phyloP scores from a whole-genome alignment of 2,888 invertebrate genomes.

The Scaptomyza caliginosa region DNA sequence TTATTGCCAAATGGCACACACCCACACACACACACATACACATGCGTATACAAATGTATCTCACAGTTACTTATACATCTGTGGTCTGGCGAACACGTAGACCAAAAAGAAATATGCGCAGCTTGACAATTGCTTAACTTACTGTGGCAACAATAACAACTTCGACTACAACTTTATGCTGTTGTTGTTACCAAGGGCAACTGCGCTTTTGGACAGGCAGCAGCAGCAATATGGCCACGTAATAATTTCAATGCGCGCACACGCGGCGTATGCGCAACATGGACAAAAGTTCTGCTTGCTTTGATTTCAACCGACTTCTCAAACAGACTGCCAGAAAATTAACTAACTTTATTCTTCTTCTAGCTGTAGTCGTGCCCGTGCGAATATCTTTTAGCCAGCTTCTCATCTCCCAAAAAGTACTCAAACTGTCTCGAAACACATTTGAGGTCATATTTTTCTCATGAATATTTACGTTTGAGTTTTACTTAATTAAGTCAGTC shows the following conservation, averaged over 20 bases:
- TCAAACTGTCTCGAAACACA: not conserved
- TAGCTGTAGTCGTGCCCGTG: slow-evolving; percentile 41
- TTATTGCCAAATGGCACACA: slow-evolving; percentile 76
- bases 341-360: slow-evolving; percentile 27
- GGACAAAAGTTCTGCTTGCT: slow-evolving; percentile 57
- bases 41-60: slow-evolving; percentile 34
- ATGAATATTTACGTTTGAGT: slow-evolving; percentile 55
- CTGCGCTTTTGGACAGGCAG: slow-evolving; percentile 46
- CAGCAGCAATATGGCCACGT: slow-evolving; percentile 35
- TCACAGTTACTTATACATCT: slow-evolving; percentile 28
- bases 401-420: slow-evolving; percentile 46
- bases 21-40: slow-evolving; percentile 42
- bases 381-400: slow-evolving; percentile 63
- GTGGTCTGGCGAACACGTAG: slow-evolving; percentile 39
- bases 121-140: slow-evolving; percentile 60
- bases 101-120: slow-evolving; percentile 31
- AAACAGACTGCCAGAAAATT: slow-evolving; percentile 70
- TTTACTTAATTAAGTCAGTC: slow-evolving; percentile 51
- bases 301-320: slow-evolving; percentile 65
- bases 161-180: slow-evolving; percentile 22
- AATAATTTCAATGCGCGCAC: slow-evolving; percentile 60
- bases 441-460: slow-evolving; percentile 50
- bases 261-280: slow-evolving; percentile 76
- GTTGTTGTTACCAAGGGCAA: slow-evolving; percentile 38
- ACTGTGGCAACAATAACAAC: slow-evolving; percentile 51